Percentiles rank a stretch among this genome's conserved stretches.
These are phyloP conservation scores for Phaonia tiefii DNA, from an alignment of 2,888 invertebrate species.

Conservation along the genomic window DNA sequence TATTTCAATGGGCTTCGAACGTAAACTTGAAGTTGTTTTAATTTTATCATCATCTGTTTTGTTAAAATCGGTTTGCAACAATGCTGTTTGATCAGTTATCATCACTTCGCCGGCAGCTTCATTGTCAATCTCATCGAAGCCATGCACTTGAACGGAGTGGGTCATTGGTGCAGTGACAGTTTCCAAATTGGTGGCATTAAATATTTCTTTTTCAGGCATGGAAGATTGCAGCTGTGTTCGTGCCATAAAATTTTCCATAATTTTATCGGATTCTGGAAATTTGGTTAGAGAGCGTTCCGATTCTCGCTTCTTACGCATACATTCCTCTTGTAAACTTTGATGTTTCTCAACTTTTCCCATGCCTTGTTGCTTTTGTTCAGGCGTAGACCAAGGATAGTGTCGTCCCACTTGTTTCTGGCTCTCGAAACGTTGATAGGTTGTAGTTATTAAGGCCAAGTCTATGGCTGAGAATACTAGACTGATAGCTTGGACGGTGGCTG, in stretches of 20 bases:
- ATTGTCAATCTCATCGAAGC: constrained; percentile 74
- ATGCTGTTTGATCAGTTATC: constrained; percentile 66
- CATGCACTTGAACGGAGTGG: constrained; percentile 69
- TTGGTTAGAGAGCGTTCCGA: constrained; percentile 73
- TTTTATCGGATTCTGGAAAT: constrained; percentile 78
- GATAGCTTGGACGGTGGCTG: constrained; percentile 86
- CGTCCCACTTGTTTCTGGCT: constrained; percentile 88
- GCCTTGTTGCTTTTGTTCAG: constrained; percentile 75
- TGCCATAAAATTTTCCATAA: constrained; percentile 75
- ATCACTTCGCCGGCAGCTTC: constrained; percentile 68
- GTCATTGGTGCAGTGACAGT: constrained; percentile 46
- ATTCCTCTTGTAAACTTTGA: constrained; percentile 72
- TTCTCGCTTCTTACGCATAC: constrained; percentile 71
- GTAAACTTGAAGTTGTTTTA: constrained; percentile 67
- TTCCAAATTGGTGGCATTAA: constrained; percentile 27
- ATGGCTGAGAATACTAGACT: constrained; percentile 86
- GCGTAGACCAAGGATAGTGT: constrained; percentile 87
- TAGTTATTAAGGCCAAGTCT: constrained; percentile 86
- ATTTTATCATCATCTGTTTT: constrained; percentile 77
- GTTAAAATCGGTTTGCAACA: constrained; percentile 70
- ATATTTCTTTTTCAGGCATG: not conserved
- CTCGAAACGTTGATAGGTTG: constrained; percentile 88
- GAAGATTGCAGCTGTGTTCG: constrained; percentile 40
- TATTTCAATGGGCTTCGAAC: constrained; percentile 51
- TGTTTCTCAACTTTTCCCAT: constrained; percentile 71